These are phyloP conservation scores for Gymnothorax reevesii DNA, from an alignment of 2,797 vertebrate genomes.

Conservation along the genomic window DNA sequence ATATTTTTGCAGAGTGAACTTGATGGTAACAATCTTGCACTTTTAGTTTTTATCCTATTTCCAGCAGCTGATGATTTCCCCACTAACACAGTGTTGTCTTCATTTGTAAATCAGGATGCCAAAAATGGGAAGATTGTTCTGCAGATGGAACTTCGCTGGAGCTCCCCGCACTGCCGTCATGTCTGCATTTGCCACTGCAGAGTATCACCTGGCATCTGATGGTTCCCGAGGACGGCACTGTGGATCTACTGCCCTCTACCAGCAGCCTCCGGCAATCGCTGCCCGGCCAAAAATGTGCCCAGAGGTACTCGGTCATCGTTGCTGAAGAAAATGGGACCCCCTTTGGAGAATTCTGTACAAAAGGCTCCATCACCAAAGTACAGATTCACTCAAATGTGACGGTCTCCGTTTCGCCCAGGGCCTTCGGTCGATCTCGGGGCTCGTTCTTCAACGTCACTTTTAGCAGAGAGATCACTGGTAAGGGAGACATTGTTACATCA, in stretches of 20 bases:
- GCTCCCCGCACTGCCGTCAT: slow-evolving; percentile 69
- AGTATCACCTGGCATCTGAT: slow-evolving; percentile 81
- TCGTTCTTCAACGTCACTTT: slow-evolving; percentile 76
- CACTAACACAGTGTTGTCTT: background rate
- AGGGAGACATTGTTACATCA: background rate
- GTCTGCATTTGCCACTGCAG: slow-evolving; percentile 73
- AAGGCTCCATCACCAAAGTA: slow-evolving; percentile 78
- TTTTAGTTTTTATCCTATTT: background rate
- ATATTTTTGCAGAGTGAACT: slow-evolving; percentile 51
- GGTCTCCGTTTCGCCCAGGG: slow-evolving; percentile 62
- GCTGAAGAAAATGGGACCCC: slow-evolving; percentile 51
- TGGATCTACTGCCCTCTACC: slow-evolving; percentile 68
- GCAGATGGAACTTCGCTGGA: slow-evolving; percentile 57
- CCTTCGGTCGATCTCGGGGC: slow-evolving; percentile 52
- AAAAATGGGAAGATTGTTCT: slow-evolving; percentile 57
- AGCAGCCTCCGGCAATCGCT: slow-evolving; percentile 78
- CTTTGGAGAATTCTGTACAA: slow-evolving; percentile 81
- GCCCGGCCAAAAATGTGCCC: slow-evolving; percentile 71
- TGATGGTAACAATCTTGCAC: slow-evolving; percentile 40
- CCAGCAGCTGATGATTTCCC: background rate
- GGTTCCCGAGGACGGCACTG: slow-evolving; percentile 61
- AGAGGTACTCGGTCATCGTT: slow-evolving; percentile 58
- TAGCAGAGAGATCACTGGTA: slow-evolving; percentile 80
- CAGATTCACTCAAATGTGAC: slow-evolving; percentile 81
- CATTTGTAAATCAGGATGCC: slow-evolving; percentile 52